Conservation (phyloP, 2,113 vertebrate species). For the Hemiscyllium ocellatum region DNA sequence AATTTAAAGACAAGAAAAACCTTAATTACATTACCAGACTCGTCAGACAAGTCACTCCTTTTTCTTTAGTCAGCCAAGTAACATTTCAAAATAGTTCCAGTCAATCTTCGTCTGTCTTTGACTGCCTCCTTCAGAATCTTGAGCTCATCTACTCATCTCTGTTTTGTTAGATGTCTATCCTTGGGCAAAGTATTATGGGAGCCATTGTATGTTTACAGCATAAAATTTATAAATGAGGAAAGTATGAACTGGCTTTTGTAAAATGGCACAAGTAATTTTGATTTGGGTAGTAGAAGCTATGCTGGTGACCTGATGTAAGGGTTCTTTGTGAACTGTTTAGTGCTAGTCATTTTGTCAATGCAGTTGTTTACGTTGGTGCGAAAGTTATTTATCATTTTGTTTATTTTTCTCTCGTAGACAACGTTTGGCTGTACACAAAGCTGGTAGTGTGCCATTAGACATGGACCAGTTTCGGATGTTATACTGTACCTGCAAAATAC, state of each 20-base stretch:
- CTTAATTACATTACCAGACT: no score
- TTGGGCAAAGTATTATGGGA: not conserved
- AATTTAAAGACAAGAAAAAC: no score
- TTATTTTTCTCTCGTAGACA: constrained; percentile 61
- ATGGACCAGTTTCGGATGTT: constrained; percentile 89
- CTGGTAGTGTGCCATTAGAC: constrained; percentile 64
- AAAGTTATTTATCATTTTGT: not conserved
- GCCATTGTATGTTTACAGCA: not conserved
- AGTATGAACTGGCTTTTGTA: not conserved
- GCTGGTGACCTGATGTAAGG: not conserved
- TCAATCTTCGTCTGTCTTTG: no score
- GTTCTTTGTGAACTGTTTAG: not conserved
- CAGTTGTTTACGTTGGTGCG: not conserved
- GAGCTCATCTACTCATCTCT: no score
- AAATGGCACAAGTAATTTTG: not conserved
- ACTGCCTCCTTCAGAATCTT: no score
- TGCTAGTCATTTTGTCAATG: not conserved
- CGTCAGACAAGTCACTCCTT: no score
- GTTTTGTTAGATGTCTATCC: not conserved
- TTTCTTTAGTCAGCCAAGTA: no score
- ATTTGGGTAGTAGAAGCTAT: not conserved
- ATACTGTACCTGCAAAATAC: constrained; percentile 86
- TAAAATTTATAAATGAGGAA: not conserved
- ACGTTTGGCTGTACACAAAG: constrained; percentile 69
- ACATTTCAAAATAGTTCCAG: no score